Percentiles rank a stretch among this genome's conserved stretches.
phyloP scores from a whole-genome alignment of 2,113 vertebrate genomes.

The Rhodinocichla rosea region DNA sequence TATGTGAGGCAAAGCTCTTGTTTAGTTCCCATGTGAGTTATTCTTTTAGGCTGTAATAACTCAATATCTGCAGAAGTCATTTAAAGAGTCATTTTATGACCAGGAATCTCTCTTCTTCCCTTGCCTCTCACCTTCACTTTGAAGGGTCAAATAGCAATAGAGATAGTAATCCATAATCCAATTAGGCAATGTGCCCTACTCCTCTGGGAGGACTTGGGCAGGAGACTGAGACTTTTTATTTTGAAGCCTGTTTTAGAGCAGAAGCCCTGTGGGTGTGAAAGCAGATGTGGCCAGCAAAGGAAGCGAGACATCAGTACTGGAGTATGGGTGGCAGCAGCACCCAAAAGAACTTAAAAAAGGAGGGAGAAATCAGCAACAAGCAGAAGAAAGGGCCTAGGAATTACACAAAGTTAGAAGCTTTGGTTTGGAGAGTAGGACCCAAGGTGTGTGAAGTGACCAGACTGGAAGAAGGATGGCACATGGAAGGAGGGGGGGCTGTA shows the following conservation, averaged over 20 bases:
- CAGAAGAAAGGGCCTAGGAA: not conserved
- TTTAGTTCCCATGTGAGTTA: not conserved
- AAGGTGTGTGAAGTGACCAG: not conserved
- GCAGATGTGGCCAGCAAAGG: not conserved
- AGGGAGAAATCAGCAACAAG: not conserved
- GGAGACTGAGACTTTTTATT: not conserved
- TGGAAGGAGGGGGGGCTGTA: not conserved
- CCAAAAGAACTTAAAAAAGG: not conserved
- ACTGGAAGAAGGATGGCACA: not conserved
- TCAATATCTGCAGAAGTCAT: not conserved
- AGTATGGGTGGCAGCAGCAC: not conserved
- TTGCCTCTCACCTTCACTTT: not conserved
- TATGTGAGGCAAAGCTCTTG: not conserved
- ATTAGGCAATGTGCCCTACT: not conserved
- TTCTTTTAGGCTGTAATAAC: not conserved
- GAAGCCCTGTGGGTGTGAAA: not conserved
- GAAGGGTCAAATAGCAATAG: not conserved
- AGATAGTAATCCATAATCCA: not conserved
- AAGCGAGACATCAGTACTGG: not conserved
- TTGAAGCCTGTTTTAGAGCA: not conserved
- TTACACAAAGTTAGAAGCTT: not conserved
- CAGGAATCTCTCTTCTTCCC: not conserved
- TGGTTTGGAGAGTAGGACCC: not conserved
- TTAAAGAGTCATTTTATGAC: not conserved
- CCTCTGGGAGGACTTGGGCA: not conserved